Base-by-base conservation (phyloP, 2,113 vertebrate genomes). In the Tragelaphus imberbis region DNA sequence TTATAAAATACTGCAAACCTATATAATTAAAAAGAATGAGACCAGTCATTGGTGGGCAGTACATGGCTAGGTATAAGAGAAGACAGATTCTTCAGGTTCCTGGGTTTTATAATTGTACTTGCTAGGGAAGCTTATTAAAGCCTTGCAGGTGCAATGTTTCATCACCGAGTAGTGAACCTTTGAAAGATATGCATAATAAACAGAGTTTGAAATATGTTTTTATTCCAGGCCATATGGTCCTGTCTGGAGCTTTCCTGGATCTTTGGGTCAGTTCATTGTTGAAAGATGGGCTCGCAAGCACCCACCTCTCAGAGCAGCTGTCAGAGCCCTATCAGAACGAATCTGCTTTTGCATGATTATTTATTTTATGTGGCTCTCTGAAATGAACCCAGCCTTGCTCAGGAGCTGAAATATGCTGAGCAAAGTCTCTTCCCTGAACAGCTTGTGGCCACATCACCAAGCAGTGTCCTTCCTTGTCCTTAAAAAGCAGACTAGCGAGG, bases 11-110 rank as follows among this genome's bases (percentile, higher is more conserved):
- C 36, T 65, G 85, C 44, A 97, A 98, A 97, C 30, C 92, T 97
- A 96, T 95, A 91, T 98, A 98, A 98, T 98, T 98, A 98, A 97
- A 98, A 98, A 97, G 90, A 98, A 98, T 98, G 95, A 97, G 88
- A 88, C 94, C 87, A 88, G 85, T n/a, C 98, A 93, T 80, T 92
- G 56, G 95, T 97, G 94, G 97, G 94, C 71, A 95, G 75, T 58
- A 94, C 88, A 85, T 82, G 40, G 91, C 90, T 95, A 92, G 94
- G 63, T 88, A 33, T 65, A 93, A 65, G 21, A 97, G 94, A 97
- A 82, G 93, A 98, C 94, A 97, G 89, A 77, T 96, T 96, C 90
- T 95, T 88, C 58, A 97, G 95, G 97, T 65, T 94, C 36, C 71
- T 97, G 84, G 90, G 97, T 88, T 97, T 98, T 98, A 90, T 98